Conservation (phyloP, 2,888 invertebrate species). For the Nomada ruficornis region DNA sequence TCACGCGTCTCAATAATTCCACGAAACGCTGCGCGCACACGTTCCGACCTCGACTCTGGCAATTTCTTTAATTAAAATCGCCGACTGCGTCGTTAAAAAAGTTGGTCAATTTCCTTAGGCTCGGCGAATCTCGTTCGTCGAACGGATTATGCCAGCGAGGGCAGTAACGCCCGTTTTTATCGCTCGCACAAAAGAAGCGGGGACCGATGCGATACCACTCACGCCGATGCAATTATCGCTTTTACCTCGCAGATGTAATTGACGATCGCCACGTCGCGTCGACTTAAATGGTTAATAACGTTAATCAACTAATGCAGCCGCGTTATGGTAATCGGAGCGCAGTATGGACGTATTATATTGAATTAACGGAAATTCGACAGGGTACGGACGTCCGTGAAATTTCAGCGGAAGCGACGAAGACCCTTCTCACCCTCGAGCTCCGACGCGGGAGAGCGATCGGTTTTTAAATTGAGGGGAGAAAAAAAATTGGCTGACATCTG, state of each 20-base stretch:
- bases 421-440: not conserved
- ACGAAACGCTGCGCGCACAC: no score
- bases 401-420: not conserved
- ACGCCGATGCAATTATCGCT: not conserved
- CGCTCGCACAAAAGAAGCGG: not conserved
- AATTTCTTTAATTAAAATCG: no score
- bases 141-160: not conserved
- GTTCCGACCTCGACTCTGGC: no score
- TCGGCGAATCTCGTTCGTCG: not conserved
- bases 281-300: not conserved
- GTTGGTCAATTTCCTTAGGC: no score
- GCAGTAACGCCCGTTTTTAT: constrained; percentile 2
- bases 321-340: not conserved
- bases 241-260: constrained; percentile 11
- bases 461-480: constrained; percentile 14
- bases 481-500: not conserved
- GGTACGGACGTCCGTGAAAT: not conserved
- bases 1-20: not conserved
- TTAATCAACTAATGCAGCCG: constrained; percentile 2
- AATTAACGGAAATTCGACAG: constrained; percentile 9
- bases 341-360: constrained; percentile 3
- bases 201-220: not conserved
- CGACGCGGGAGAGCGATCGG: not conserved
- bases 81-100: no score
- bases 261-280: not conserved